Base-by-base conservation (phyloP, 2,113 vertebrate genomes). In the Scolopax mira region DNA sequence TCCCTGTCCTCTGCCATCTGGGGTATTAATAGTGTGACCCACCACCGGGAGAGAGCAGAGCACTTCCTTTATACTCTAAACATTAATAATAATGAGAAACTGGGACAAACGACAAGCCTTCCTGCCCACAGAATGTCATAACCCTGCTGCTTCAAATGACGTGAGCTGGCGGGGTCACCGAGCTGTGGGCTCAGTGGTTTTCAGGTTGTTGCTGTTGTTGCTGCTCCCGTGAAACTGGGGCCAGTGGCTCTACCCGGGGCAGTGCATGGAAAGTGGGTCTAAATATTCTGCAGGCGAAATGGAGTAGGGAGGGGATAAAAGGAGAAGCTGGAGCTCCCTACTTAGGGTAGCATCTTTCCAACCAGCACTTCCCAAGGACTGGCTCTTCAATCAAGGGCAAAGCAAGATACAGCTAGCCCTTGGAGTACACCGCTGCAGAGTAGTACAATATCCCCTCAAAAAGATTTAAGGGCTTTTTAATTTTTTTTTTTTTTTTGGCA, bases 11-110 rank as follows among this genome's bases (percentile, higher is more conserved):
- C 54, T 92, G 86, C 92, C 93, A 89, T 77, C 94, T 92, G 83
- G 28, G 86, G 52, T 96, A 96, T 97, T 96, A 95, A 93, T 96
- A 92, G 83, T 66, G 66, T 87, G 95, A 90, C 90, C 92, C 78
- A 93, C 92, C 57, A 39, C 80, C 70, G 92, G 54, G 96, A 93
- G 96, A 93, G 66, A 95, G 66, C 83, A 77, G 93, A 93, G 86
- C 49, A 94, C 80, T 96, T 97, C 94, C 92, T 96, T 94, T 96
- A 79, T 72, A 61, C 77, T 82, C 79, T 51, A 82, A 94, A 87
- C 37, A 35, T 81, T 46, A 75, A 90, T 90, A 92, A 84, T 90
- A 79, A 75, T 30, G 83, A 95, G 92, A 93, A 90, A 85, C 65
- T 87, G 31, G 86, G 88, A 93, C 86, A 93, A 93, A 92, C 28